Evolutionary conservation across 2,888 invertebrate genomes (phyloP).

Genomic region (Bugulina stolonifera): DNA sequence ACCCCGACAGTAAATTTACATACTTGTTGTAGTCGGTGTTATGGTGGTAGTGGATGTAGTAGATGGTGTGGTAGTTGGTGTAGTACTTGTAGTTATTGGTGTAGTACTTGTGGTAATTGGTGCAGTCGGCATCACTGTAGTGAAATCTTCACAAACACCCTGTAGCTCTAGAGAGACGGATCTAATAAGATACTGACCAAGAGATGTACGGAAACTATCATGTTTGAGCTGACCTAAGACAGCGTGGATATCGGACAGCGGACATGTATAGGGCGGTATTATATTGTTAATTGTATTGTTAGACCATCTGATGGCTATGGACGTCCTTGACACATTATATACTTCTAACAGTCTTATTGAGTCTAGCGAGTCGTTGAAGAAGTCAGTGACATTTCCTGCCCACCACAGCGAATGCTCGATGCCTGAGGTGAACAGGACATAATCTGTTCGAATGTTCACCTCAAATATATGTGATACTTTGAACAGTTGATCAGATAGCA

Average conservation of each 20-base stretch:
- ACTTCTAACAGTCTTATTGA: not conserved
- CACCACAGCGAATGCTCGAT: conserved; percentile 9
- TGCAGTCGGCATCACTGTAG: not conserved
- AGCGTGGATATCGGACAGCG: not conserved
- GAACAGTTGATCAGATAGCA: not conserved
- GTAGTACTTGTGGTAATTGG: not conserved
- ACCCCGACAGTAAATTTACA: no score
- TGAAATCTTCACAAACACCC: not conserved
- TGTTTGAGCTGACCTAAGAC: not conserved
- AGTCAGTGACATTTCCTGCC: not conserved
- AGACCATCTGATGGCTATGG: not conserved
- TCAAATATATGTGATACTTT: conserved; percentile 7
- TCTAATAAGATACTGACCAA: not conserved
- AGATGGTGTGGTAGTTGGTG: not conserved
- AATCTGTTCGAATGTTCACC: conserved; percentile 6
- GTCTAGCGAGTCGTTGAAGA: conserved; percentile 6
- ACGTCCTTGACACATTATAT: not conserved
- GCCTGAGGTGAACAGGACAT: not conserved
- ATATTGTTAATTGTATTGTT: conserved; percentile 20
- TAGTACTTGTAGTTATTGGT: not conserved
- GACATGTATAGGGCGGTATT: conserved; percentile 12
- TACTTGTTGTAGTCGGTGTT: no score
- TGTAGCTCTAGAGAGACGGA: not conserved
- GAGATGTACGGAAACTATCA: not conserved
- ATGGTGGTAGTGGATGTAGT: no score